Conservation (phyloP, 2,797 vertebrate genomes). For the Arctocebus calabarensis region DNA sequence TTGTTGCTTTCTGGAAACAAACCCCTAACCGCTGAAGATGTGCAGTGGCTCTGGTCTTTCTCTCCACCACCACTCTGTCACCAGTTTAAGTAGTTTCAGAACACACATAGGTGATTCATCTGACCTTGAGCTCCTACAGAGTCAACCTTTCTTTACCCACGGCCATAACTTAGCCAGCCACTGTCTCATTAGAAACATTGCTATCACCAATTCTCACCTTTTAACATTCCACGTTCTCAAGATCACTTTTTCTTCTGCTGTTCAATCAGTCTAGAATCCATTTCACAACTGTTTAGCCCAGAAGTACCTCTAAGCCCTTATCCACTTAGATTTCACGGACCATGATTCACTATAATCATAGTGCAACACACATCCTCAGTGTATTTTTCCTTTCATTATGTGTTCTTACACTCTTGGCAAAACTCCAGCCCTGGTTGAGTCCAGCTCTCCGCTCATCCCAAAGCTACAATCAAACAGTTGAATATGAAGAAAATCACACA, state of each 20-base stretch:
- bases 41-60: neutral
- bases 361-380: neutral
- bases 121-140: neutral
- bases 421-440: neutral
- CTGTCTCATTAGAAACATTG: neutral
- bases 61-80: neutral
- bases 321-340: neutral
- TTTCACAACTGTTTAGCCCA: neutral
- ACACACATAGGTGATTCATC: neutral
- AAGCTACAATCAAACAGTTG: neutral
- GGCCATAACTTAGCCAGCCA: neutral
- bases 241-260: neutral
- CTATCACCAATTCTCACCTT: neutral
- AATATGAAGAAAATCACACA: conserved; percentile 6
- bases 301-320: neutral
- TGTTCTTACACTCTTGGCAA: neutral
- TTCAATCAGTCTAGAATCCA: neutral
- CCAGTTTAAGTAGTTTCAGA: neutral
- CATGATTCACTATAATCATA: neutral
- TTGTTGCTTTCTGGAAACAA: neutral
- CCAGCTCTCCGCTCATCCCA: neutral
- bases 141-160: neutral
- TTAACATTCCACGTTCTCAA: neutral
- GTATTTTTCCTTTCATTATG: neutral
- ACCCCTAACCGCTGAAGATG: neutral